A percentile compares a stretch with the other conserved stretches of the same genome.
Evolutionary conservation across 2,888 invertebrate species (phyloP).

Genomic region (Drosophila prolongata): DNA sequence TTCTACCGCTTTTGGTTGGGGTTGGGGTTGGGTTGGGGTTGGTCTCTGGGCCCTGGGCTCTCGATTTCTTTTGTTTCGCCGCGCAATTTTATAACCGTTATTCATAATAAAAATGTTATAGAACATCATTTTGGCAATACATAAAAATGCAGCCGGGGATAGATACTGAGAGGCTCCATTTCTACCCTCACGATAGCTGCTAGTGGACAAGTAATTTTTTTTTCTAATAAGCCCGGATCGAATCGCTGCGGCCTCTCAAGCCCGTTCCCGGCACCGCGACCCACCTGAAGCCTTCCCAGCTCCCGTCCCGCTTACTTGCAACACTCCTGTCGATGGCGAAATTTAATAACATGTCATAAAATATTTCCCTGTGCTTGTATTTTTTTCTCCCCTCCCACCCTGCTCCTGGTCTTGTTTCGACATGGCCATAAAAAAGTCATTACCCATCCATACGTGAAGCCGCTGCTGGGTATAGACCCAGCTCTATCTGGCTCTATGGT

Average conservation of each 20-base stretch:
- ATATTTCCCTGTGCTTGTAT: slow-evolving; percentile 60
- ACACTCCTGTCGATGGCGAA: slow-evolving; percentile 55
- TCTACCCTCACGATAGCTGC: not conserved
- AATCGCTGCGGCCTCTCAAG: slow-evolving; percentile 13
- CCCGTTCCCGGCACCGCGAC: slow-evolving; percentile 6
- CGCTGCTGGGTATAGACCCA: slow-evolving; percentile 12
- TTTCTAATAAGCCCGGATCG: slow-evolving; percentile 71
- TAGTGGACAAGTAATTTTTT: slow-evolving; percentile 62
- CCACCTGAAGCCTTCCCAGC: slow-evolving; percentile 7
- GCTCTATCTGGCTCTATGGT: slow-evolving; percentile 7
- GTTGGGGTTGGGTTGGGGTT: not conserved
- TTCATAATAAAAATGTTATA: slow-evolving; percentile 80
- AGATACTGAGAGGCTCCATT: slow-evolving; percentile 5
- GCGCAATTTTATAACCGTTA: slow-evolving; percentile 76
- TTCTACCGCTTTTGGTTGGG: too few relatives aligned
- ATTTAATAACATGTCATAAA: slow-evolving; percentile 81
- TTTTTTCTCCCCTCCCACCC: slow-evolving; percentile 3
- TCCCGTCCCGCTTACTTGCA: not conserved
- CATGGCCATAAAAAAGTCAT: slow-evolving; percentile 79
- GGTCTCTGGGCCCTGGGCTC: slow-evolving; percentile 1
- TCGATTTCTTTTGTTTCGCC: slow-evolving; percentile 60
- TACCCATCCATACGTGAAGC: slow-evolving; percentile 56
- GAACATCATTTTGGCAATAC: slow-evolving; percentile 80
- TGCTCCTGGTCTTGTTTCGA: slow-evolving; percentile 35
- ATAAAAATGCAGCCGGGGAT: slow-evolving; percentile 42